Conservation (phyloP, 1,140 invertebrate species). For the Campodea augens region DNA sequence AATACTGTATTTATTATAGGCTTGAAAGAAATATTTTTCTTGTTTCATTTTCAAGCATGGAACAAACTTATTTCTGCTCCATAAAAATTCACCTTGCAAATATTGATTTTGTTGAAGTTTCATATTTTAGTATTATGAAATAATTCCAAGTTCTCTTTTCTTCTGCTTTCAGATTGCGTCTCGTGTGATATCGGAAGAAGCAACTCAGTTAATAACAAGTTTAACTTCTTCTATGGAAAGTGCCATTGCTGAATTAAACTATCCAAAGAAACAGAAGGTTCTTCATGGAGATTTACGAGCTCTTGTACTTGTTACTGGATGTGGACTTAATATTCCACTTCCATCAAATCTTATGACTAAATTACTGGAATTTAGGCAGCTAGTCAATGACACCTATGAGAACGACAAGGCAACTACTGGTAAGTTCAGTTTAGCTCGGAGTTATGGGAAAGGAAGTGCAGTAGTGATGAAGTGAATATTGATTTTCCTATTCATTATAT, state of each 20-base stretch:
- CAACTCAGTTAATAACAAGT: constrained; percentile 33
- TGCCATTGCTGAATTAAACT: constrained; percentile 29
- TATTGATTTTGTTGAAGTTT: neutral
- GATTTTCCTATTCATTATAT: no score
- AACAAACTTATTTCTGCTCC: neutral
- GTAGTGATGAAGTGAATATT: no score
- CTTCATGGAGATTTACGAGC: constrained; percentile 33
- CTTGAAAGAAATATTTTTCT: constrained; percentile 2
- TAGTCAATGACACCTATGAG: no score
- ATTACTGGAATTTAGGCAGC: no score
- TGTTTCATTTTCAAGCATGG: neutral
- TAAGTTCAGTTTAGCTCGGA: no score
- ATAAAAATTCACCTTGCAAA: neutral
- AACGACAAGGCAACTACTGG: no score
- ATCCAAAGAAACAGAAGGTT: constrained; percentile 26
- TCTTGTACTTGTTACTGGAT: constrained; percentile 27
- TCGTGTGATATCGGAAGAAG: constrained; percentile 37
- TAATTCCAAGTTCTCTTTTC: no score
- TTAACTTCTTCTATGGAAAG: constrained; percentile 31
- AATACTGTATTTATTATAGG: neutral
- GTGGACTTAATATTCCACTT: neutral
- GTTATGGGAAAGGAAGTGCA: no score
- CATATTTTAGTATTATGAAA: no score
- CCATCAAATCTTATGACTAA: no score
- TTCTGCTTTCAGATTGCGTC: constrained; percentile 26